Base-by-base conservation (phyloP, 2,797 vertebrate genomes). In the Notoglanidium macrostoma region DNA sequence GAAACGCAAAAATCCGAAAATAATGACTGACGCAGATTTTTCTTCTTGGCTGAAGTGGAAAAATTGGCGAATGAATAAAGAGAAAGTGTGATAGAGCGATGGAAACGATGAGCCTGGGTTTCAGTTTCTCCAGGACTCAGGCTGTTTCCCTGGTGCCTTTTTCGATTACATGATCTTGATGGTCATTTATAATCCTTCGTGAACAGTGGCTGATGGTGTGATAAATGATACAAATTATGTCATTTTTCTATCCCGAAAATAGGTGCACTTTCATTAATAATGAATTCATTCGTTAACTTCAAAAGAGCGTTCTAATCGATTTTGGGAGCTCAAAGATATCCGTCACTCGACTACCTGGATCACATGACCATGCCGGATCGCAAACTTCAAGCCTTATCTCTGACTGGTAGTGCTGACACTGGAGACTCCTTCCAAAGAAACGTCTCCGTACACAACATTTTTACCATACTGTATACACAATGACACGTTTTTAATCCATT, bases 71-170 rank as follows among this genome's bases (percentile, higher is more conserved):
- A 35, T 12, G 77, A 19, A 79, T 35, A 23, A 40, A 59, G 55
- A 59, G 32, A 32, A 74, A 14, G 23, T 59, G 29, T 59, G 55
- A 40, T 32, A n/a, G 74, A 77, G 2, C 35, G 4, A 55, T 26
- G 32, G 21, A 79, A 59, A 61, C 14, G 15, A 32, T 21, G 14
- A 35, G 29, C 29, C 54, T 23, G 9, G 51, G n/a, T 11, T 57
- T 21, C 9, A 35, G 49, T 77, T 76, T 76, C 46, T 29, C n/a
- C n/a, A 32, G 19, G 49, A 55, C 15, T 17, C 21, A 5, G 73
- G 51, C 46, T 74, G 72, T 74, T 74, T 77, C 19, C 76, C 76
- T 35, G 76, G 8, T 21, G 51, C n/a, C 32, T 72, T 70, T 49
- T 72, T 44, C 44, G 8, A 72, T 72, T 21, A 72, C 23, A 49